phyloP scores from a whole-genome alignment of 2,113 vertebrate species.

The Emberiza fucata region DNA sequence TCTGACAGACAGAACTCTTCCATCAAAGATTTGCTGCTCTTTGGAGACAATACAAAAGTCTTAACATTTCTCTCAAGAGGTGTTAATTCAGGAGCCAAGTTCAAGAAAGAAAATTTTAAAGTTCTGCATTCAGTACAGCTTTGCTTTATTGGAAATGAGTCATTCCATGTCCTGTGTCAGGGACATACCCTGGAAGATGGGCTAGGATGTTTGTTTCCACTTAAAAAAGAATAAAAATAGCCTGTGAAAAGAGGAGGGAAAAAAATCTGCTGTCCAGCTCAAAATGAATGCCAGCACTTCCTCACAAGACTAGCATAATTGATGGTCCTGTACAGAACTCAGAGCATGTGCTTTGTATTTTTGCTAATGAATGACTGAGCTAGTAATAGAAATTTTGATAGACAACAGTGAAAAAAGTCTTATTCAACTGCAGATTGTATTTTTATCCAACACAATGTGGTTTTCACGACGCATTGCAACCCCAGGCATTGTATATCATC shows the following conservation, averaged over 20 bases:
- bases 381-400: slow-evolving; percentile 59
- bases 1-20: background rate
- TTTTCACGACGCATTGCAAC: slow-evolving; percentile 25
- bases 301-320: background rate
- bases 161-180: background rate
- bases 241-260: background rate
- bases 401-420: background rate
- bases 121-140: background rate
- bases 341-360: background rate
- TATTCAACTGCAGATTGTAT: slow-evolving; percentile 30
- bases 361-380: slow-evolving; percentile 44
- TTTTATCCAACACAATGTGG: background rate
- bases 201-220: background rate
- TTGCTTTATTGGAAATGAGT: background rate
- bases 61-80: background rate
- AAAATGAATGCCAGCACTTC: background rate
- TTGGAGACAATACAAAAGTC: background rate
- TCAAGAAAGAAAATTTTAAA: background rate
- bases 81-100: background rate
- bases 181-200: background rate
- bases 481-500: background rate
- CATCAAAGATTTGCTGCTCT: background rate
- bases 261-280: background rate
- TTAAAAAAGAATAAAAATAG: background rate
- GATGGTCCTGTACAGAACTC: background rate